Base-by-base conservation (phyloP, 2,113 vertebrate genomes). In the Acrocephalus arundinaceus region DNA sequence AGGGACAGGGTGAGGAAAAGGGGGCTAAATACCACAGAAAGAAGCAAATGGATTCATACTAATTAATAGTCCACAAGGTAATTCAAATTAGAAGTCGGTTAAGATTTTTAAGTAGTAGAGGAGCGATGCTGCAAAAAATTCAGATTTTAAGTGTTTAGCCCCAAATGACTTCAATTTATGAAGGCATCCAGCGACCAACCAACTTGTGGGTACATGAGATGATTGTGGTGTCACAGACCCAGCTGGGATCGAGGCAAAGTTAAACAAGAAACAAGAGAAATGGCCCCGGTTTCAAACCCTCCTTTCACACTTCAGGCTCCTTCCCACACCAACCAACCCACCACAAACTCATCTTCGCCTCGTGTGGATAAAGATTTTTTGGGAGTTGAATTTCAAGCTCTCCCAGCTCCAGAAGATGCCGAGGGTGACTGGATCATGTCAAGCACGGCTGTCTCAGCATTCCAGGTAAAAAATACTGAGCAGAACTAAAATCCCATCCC, bases 201-300 rank as follows among this genome's bases (percentile, higher is more conserved):
- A 48, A 51, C 54, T 35, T n/a, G 33, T 2, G 27, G 45, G 17
- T 48, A 6, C 12, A 2, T 1, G 63, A 81, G 70, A 5, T 33
- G 41, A 13, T 24, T 0, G 1, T 25, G 33, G 48, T 35, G 85
- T 48, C 35, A 33, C 88, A 73, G 59, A 61, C 49, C 35, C 73
- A 66, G 66, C 18, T 30, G 79, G 24, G n/a, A 58, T 2, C 0
- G 0, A 78, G 57, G 70, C 9, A n/a, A 37, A 81, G 2, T 33
- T 65, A 55, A 68, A 65, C 0, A 2, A 68, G 49, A 72, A 78
- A 39, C 0, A 1, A 51, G n/a, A 75, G 2, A 41, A 76, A 76
- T 2, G 1, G 11, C 27, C 19, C 15, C 35, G 4, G 2, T 75
- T 80, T 57, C 62, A 68, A 78, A 39, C 17, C 3, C 45, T 43